Percentiles rank a stretch among this genome's conserved stretches.
phyloP scores from a whole-genome alignment of 2,888 invertebrate genomes.

The Plagodis pulveraria region DNA sequence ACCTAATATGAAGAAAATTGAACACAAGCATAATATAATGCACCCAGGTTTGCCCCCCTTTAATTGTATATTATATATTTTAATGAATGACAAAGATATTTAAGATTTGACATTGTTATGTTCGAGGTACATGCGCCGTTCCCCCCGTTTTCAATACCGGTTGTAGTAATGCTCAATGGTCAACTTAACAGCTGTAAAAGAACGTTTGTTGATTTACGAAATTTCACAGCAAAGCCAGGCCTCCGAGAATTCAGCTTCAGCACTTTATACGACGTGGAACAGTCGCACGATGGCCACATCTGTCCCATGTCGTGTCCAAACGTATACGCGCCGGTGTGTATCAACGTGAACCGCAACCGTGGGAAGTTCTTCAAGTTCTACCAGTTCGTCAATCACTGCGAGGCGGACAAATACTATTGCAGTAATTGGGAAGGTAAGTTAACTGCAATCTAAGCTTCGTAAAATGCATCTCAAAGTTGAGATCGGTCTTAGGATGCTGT shows the following conservation, averaged over 20 bases:
- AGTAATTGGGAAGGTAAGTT: slow-evolving; percentile 50
- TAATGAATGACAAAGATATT: too few species aligned
- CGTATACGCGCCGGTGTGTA: slow-evolving; percentile 55
- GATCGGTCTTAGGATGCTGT: too few species aligned
- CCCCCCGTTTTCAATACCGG: too few species aligned
- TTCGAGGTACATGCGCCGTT: too few species aligned
- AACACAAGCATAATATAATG: too few species aligned
- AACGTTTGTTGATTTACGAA: not conserved
- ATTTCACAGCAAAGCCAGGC: not conserved
- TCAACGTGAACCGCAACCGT: slow-evolving; percentile 52
- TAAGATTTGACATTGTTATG: too few species aligned
- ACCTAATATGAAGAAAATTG: too few species aligned
- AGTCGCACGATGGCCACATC: slow-evolving; percentile 47
- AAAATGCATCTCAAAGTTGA: too few species aligned
- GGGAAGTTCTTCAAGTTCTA: slow-evolving; percentile 58
- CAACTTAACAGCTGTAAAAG: not conserved
- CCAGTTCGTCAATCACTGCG: slow-evolving; percentile 64
- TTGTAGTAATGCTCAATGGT: too few species aligned
- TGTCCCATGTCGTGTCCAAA: slow-evolving; percentile 60
- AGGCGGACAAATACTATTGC: slow-evolving; percentile 62
- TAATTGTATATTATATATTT: too few species aligned
- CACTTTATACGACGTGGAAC: slow-evolving; percentile 44
- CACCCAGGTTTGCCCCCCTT: too few species aligned
- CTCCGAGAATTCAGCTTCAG: slow-evolving; percentile 26
- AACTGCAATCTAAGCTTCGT: too few species aligned